phyloP scores from a whole-genome alignment of 64 coral and sea anemone genomes.

The Pocillopora damicornis region DNA sequence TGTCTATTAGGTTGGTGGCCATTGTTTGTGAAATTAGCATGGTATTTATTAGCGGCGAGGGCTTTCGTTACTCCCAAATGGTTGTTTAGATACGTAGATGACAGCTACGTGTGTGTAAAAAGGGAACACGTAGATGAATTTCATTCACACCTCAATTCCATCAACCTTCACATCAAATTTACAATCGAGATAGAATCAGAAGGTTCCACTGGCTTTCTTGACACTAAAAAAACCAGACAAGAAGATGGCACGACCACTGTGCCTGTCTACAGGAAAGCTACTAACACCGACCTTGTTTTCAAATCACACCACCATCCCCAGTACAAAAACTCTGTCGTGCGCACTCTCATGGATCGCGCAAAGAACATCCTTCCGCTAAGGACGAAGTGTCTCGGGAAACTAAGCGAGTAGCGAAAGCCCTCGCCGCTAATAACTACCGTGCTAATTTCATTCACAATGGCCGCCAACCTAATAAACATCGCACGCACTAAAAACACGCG shows the following conservation, averaged over 20 bases:
- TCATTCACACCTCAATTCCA: conserved; percentile 24
- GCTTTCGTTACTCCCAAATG: conserved; percentile 1
- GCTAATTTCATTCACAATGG: too few species aligned
- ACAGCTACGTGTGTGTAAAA: background rate
- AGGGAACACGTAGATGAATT: background rate
- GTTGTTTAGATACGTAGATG: background rate
- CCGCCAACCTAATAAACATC: too few species aligned
- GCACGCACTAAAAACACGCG: too few species aligned
- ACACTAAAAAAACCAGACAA: background rate
- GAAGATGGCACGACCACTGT: background rate
- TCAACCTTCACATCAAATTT: conserved; percentile 38
- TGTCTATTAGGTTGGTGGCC: too few species aligned
- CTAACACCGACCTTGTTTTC: conserved; percentile 30
- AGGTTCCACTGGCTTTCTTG: background rate
- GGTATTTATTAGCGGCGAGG: too few species aligned
- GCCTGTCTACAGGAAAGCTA: conserved; percentile 17
- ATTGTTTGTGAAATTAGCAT: too few species aligned
- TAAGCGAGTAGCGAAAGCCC: background rate
- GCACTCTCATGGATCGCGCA: conserved; percentile 29
- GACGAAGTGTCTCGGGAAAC: background rate
- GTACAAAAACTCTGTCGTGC: conserved; percentile 17
- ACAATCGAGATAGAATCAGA: conserved; percentile 28
- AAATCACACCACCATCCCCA: conserved; percentile 28
- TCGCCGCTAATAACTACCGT: too few species aligned
- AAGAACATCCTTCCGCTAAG: conserved; percentile 18